These are phyloP conservation scores for Eueremaeus valkanovi DNA, from an alignment of 2,888 invertebrate genomes.

Conservation along the genomic window DNA sequence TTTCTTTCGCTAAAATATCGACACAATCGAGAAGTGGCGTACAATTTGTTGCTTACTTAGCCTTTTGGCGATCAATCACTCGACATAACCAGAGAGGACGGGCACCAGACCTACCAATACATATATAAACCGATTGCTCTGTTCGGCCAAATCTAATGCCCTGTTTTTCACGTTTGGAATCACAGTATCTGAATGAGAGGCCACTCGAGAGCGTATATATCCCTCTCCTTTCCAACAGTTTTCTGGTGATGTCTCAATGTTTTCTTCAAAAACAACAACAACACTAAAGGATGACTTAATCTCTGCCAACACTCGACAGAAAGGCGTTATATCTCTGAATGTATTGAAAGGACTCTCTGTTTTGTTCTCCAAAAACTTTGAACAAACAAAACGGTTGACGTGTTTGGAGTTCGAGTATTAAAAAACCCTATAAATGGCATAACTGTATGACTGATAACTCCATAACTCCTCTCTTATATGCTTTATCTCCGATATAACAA, in stretches of 20 bases:
- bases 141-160: too few species aligned
- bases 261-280: constrained; percentile 12
- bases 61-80: constrained; percentile 5
- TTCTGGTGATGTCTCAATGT: constrained; percentile 16
- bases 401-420: constrained; percentile 3
- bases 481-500: constrained; percentile 12
- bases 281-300: constrained; percentile 16
- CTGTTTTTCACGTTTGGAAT: too few species aligned
- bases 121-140: too few species aligned
- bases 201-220: not conserved
- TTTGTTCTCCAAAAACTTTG: constrained; percentile 8
- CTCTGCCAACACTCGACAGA: constrained; percentile 16
- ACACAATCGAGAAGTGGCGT: not conserved
- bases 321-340: not conserved
- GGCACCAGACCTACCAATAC: too few species aligned
- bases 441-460: constrained; percentile 6
- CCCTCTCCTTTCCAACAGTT: not conserved
- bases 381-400: constrained; percentile 22
- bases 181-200: constrained; percentile 5
- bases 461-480: not conserved
- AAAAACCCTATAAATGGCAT: constrained; percentile 11
- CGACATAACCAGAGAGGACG: not conserved
- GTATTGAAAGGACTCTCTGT: constrained; percentile 15
- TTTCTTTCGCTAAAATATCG: not conserved
- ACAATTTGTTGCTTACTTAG: constrained; percentile 26